Conservation (phyloP, 1,140 invertebrate species). For the Rhopalosiphum padi region DNA sequence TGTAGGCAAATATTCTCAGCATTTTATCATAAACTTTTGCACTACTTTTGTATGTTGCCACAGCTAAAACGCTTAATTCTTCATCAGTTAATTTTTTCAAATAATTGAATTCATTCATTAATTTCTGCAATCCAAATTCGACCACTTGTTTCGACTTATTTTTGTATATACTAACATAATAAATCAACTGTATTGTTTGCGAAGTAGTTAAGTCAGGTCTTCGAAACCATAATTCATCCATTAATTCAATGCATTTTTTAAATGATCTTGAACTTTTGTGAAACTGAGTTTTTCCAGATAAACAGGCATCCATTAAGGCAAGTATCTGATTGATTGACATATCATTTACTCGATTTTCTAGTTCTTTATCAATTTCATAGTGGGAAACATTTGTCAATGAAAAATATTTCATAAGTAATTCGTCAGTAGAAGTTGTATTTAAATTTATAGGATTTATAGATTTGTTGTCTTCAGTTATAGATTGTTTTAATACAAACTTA, state of each 20-base stretch:
- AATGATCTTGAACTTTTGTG: conserved; percentile 26
- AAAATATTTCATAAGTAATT: conserved; percentile 41
- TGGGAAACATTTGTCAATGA: not conserved
- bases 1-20: conserved; percentile 40
- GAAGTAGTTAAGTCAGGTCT: conserved; percentile 35
- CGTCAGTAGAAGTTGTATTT: conserved; percentile 5
- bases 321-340: conserved; percentile 37
- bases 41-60: conserved; percentile 40
- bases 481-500: conserved; percentile 22
- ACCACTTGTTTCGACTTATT: not conserved
- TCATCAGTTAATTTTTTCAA: conserved; percentile 50
- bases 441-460: not conserved
- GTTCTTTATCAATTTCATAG: conserved; percentile 43
- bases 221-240: conserved; percentile 50
- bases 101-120: conserved; percentile 37
- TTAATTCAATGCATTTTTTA: conserved; percentile 36
- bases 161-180: conserved; percentile 48
- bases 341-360: not conserved
- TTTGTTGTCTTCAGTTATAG: not conserved
- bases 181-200: conserved; percentile 46
- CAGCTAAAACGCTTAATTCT: conserved; percentile 44
- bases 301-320: conserved; percentile 41
- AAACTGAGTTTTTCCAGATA: not conserved
- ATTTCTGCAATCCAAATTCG: conserved; percentile 43
- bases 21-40: conserved; percentile 52